Evolutionary conservation across 2,113 vertebrate genomes (phyloP), one percentile per base, ranked within the genome.

Genomic region (Polypterus bichir): DNA sequence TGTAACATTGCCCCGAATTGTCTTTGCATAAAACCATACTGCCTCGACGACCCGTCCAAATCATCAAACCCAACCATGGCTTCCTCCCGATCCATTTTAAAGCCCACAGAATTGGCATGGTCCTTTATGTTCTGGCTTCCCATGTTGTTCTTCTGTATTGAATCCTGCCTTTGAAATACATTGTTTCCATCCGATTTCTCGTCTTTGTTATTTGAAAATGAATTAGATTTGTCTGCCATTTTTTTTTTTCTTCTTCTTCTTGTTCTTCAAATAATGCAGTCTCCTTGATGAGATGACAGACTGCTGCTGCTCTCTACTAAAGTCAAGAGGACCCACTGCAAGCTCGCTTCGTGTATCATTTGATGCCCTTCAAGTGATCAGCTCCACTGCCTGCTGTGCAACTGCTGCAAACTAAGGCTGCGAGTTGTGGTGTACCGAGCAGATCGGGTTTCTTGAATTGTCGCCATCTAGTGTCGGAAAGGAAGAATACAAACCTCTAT

Each of bases 1-100:
- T 97, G 93, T 83, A 98, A 88, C 91, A 98, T 92, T 71, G 94
- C 92, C 76, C 90, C 92, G 83, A 98, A 93, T 74, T 98, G 94
- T 69, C 92, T 82, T 84, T 97, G 94, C 92, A 97, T 95, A 78
- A 96, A 96, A 62, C 93, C 88, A 61, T 89, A 77, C 72, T 86
- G 91, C 73, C 88, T 82, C 78, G 86, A 71, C 69, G 86, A 83
- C 8, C 83, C 89, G 69, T 92, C 90, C 64, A 87, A 80, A 70
- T 92, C 89, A 67, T 93, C 92, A 70, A 90, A 88, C 56, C 88
- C 88, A 70, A 86, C 87, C 74, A 85, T 88, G 63, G 88, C 71
- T 72, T 92, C 89, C 68, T 91, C 90, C 67, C 89, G 87, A 75
- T 95, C 95, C 83, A 87, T 86, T 79, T 93, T 93, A 80, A 90